Evolutionary conservation across 37 sponge, comb jelly and placozoan genomes (phyloP), one percentile per base, ranked within the genome.

Genomic region (Petrosia ficiformis): DNA sequence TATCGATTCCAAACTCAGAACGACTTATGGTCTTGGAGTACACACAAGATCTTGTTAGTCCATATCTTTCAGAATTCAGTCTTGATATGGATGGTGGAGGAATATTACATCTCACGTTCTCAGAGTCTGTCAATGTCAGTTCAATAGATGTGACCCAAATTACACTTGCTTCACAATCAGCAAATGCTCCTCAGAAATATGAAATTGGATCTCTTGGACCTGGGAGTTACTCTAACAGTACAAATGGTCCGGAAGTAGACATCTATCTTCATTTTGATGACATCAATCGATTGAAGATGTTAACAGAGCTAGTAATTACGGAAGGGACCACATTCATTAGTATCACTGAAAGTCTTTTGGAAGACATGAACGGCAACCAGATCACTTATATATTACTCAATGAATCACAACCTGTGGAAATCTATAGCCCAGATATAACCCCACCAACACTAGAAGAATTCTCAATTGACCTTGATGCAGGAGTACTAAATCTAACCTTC

Each of bases 281-380:
- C 41, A 69, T 88, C 21, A 85, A 95, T 57, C 52, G 65, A 24
- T 69, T 95, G 40, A 91, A 95, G 70, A 68, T 44, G 44, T 36
- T 91, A 4, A 34, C 43, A 0, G 65, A 64, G 34, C 74, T 95
- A 26, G 96, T 86, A 25, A 82, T 60, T 25, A 34, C 65, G 21
- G 4, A 4, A 2, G 0, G 26, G 1, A 76, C 75, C n/a, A 86
- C 92, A 0, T 95, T 65, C 80, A 52, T 95, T 63, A 74, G 70
- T 31, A 71, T 88, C 57, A 95, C 88, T 10, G 11, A 48, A 8
- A 57, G 33, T 16, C 56, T 83, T 24, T 42, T 95, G 1, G 25
- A 59, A 39, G 96, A 95, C 65, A 95, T 95, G 96, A 91, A 91
- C 57, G 52, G 24, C 11, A 95, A 95, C 40, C 64, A 72, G 11